A percentile compares a stretch with the other conserved stretches of the same genome.
phyloP scores from a whole-genome alignment of 2,888 invertebrate genomes.

The Cephus nigrinus region DNA sequence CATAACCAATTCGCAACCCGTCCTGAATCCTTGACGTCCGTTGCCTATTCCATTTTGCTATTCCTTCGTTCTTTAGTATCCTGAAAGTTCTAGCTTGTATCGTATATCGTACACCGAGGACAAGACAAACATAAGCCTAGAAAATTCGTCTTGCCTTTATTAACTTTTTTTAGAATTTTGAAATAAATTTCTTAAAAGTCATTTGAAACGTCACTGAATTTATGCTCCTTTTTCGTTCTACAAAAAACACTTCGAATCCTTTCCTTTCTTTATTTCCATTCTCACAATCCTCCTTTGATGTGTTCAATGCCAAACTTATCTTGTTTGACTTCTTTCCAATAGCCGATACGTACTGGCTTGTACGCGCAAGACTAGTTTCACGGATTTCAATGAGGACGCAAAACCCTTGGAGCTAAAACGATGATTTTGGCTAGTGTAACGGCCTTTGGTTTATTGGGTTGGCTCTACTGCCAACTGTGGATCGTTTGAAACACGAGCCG shows the following conservation, averaged over 20 bases:
- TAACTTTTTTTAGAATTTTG: neutral
- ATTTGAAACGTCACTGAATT: too few species aligned
- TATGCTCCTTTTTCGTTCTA: too few species aligned
- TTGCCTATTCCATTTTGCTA: neutral
- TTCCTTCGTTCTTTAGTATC: neutral
- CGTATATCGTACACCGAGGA: neutral
- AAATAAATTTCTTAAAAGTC: neutral
- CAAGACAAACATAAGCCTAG: neutral
- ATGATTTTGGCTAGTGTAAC: neutral
- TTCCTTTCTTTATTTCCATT: neutral
- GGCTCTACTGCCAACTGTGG: neutral
- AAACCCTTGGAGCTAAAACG: neutral
- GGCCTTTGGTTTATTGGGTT: neutral
- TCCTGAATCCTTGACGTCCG: neutral
- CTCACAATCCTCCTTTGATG: neutral
- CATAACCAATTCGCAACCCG: neutral
- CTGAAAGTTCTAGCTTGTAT: neutral
- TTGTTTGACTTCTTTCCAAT: neutral
- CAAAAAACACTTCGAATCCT: too few species aligned
- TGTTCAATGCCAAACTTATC: neutral
- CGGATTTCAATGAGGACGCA: neutral
- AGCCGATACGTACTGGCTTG: neutral
- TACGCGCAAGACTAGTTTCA: neutral
- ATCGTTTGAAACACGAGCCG: neutral
- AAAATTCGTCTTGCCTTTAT: neutral